Percentiles rank a stretch among this genome's conserved stretches.
Conservation (phyloP, 2,113 vertebrate genomes). For the Speoplatyrhinus poulsoni region DNA sequence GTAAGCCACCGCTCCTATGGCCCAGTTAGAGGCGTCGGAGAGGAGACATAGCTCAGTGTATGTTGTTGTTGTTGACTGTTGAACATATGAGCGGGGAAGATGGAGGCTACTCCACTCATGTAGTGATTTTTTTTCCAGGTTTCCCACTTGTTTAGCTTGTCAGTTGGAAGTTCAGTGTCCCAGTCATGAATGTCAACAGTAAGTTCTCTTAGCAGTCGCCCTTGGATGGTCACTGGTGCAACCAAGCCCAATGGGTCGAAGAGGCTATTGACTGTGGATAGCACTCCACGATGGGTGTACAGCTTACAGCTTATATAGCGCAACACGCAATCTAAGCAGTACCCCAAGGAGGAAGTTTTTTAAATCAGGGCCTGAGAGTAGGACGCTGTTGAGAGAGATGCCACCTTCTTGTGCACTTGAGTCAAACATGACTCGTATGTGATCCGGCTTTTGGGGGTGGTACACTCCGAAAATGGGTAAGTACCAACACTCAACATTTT, state of each 20-base stretch:
- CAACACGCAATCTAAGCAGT: conserved; percentile 5
- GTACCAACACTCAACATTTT: conserved; percentile 29
- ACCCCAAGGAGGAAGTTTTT: neutral
- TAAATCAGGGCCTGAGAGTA: neutral
- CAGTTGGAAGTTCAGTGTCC: neutral
- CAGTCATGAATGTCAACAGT: neutral
- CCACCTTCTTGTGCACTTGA: neutral
- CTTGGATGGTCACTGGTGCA: conserved; percentile 15
- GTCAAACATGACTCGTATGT: conserved; percentile 18
- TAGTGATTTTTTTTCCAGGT: neutral
- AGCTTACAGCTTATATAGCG: no score
- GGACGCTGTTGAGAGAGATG: neutral
- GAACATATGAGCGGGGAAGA: neutral
- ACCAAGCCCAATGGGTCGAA: conserved; percentile 11
- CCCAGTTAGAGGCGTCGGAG: neutral
- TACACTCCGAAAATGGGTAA: conserved; percentile 34
- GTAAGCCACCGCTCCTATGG: conserved; percentile 1
- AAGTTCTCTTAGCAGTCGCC: conserved; percentile 12
- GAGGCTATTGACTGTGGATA: conserved; percentile 22
- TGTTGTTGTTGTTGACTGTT: no score
- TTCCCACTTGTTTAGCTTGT: neutral
- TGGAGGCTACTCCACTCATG: neutral
- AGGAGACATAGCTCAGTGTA: neutral
- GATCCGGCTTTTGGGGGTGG: conserved; percentile 27
- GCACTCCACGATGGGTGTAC: conserved; percentile 15